Evolutionary conservation across 1,140 invertebrate genomes (phyloP).

Genomic region (Agrypnia vestita): DNA sequence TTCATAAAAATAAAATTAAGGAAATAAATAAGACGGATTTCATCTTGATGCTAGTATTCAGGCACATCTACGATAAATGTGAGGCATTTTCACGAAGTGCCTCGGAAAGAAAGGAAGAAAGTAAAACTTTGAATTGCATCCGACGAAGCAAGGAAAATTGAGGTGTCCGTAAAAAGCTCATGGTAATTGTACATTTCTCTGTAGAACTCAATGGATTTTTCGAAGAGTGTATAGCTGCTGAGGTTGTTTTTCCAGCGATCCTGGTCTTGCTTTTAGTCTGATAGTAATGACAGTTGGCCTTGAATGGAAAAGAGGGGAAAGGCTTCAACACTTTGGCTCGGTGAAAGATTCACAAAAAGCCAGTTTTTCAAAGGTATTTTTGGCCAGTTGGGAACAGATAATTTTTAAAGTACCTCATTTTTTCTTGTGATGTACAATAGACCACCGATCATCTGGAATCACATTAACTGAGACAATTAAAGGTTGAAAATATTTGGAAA

Average conservation of each 20-base stretch:
- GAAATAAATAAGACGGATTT: too few species aligned
- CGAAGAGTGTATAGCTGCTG: not conserved
- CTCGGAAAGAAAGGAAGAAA: not conserved
- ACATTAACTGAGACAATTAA: too few species aligned
- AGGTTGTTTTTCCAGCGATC: not conserved
- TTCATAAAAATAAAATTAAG: too few species aligned
- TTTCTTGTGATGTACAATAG: too few species aligned
- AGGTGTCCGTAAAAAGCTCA: not conserved
- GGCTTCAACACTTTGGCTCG: slow-evolving; percentile 48
- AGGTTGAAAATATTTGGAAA: too few species aligned
- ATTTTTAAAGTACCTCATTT: not conserved
- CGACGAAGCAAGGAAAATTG: not conserved
- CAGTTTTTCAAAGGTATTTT: slow-evolving; percentile 1
- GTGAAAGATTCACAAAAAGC: slow-evolving; percentile 37
- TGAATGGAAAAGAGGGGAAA: slow-evolving; percentile 50
- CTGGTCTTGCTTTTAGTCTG: slow-evolving; percentile 37
- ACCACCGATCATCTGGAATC: too few species aligned
- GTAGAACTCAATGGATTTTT: not conserved
- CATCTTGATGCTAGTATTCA: too few species aligned
- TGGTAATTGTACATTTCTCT: not conserved
- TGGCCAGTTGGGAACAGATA: not conserved
- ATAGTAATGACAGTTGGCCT: slow-evolving; percentile 60
- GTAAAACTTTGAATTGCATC: not conserved
- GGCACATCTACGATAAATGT: too few species aligned
- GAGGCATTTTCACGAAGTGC: slow-evolving; percentile 6